phyloP scores from a whole-genome alignment of 2,888 invertebrate genomes.

The Drosophila fulvimacula region DNA sequence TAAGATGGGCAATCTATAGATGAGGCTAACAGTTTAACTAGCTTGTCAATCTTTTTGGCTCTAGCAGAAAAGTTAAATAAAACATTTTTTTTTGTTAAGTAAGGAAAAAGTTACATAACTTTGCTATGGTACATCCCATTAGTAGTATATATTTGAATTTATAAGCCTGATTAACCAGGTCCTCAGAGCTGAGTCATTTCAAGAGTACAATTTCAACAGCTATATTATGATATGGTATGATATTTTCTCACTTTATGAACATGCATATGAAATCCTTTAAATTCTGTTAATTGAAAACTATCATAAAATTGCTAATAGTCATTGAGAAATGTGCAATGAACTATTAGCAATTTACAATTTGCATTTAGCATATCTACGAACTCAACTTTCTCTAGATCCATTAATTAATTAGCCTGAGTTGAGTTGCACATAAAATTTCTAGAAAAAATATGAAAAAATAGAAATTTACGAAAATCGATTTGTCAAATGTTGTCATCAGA shows the following conservation, averaged over 20 bases:
- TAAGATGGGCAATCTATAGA: too few species aligned
- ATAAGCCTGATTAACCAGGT: too few species aligned
- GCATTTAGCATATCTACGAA: conserved; percentile 2
- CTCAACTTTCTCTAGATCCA: conserved; percentile 24
- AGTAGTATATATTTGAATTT: too few species aligned
- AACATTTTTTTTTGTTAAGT: too few species aligned
- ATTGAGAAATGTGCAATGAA: background rate
- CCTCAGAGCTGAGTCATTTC: too few species aligned
- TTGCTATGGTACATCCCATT: too few species aligned
- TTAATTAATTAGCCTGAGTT: conserved; percentile 24
- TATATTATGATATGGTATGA: too few species aligned
- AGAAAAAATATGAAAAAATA: conserved; percentile 3
- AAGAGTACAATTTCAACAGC: too few species aligned
- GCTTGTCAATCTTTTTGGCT: too few species aligned
- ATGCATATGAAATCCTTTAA: background rate
- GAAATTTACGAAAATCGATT: conserved; percentile 28
- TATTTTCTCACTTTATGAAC: background rate
- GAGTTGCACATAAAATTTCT: conserved; percentile 12
- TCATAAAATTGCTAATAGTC: background rate
- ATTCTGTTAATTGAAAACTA: background rate
- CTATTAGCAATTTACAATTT: background rate
- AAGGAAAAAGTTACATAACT: too few species aligned
- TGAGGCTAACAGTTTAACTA: too few species aligned
- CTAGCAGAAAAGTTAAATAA: too few species aligned
- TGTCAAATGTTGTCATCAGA: conserved; percentile 42